Conservation (phyloP, 2,797 vertebrate genomes). For the Pristis pectinata region DNA sequence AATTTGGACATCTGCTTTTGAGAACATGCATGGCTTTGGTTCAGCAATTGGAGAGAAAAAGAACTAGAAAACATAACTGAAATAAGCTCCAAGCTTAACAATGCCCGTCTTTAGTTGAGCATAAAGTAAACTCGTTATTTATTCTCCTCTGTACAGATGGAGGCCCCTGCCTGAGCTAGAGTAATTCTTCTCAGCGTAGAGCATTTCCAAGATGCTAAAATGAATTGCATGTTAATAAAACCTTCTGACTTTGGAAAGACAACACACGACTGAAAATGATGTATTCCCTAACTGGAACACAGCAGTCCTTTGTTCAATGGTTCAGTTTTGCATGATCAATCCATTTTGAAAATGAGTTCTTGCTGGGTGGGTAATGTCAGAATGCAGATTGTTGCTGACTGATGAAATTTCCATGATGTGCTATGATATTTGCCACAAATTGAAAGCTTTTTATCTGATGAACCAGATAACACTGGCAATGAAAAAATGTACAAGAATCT, state of each 20-base stretch:
- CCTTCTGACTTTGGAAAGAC: neutral
- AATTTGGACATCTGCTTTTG: neutral
- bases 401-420: neutral
- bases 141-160: neutral
- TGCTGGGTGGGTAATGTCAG: neutral
- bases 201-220: neutral
- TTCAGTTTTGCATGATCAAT: conserved; percentile 12
- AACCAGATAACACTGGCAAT: conserved; percentile 6
- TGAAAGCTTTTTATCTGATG: conserved; percentile 24
- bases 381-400: conserved; percentile 10
- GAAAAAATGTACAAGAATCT: neutral
- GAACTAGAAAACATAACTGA: neutral
- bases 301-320: neutral
- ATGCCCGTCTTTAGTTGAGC: neutral
- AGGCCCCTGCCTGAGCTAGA: neutral
- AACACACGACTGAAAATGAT: neutral
- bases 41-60: neutral
- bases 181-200: neutral
- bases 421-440: neutral
- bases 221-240: conserved; percentile 10
- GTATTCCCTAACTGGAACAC: conserved; percentile 19
- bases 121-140: neutral
- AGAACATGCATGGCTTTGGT: neutral
- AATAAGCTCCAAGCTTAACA: neutral
- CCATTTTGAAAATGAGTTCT: conserved; percentile 28